Conservation (phyloP, 2,113 vertebrate species). For the Pachypanchax playfairii region DNA sequence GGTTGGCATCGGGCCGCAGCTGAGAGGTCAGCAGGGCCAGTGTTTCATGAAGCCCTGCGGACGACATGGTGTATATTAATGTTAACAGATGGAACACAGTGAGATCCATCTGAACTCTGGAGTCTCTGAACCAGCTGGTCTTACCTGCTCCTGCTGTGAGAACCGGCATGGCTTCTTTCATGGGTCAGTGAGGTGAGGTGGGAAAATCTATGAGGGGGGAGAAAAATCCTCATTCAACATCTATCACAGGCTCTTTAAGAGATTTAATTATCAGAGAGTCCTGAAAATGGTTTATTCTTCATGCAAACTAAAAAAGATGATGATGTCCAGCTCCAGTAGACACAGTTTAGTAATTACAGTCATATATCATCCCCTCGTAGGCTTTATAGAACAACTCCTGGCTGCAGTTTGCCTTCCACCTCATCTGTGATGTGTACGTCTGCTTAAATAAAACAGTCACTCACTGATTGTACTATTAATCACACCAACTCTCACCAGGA, state of each 20-base stretch:
- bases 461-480: constrained; percentile 56
- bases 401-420: constrained; percentile 20
- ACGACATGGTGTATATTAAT: constrained; percentile 1
- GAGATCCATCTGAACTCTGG: neutral
- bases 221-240: neutral
- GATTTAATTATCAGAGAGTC: neutral
- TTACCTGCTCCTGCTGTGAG: constrained; percentile 92
- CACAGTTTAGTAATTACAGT: constrained; percentile 18
- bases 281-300: neutral
- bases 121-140: constrained; percentile 18
- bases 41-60: constrained; percentile 90
- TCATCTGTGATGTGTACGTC: constrained; percentile 20
- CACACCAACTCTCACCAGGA: constrained; percentile 21
- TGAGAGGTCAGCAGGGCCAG: constrained; percentile 94
- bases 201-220: constrained; percentile 35
- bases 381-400: constrained; percentile 26
- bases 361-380: constrained; percentile 21
- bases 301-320: neutral
- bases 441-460: constrained; percentile 24
- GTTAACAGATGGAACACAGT: constrained; percentile 37
- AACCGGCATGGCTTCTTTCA: constrained; percentile 90
- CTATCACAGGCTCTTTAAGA: neutral
- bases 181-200: constrained; percentile 66
- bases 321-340: neutral
- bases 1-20: constrained; percentile 91